Base-by-base conservation (phyloP, 2,797 vertebrate genomes). In the Acomys russatus region DNA sequence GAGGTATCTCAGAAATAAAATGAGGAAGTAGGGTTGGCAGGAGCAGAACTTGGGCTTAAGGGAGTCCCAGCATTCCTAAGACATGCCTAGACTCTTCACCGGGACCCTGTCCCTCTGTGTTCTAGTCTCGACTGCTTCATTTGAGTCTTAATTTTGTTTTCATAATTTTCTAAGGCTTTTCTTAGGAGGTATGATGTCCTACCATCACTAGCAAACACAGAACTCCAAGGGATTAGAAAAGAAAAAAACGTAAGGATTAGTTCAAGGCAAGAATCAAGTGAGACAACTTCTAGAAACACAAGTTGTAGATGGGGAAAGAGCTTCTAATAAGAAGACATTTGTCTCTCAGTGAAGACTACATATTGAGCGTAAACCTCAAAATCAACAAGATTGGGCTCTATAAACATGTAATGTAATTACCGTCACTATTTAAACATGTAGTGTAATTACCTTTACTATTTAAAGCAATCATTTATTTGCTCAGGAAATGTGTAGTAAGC, bases 331-430 rank as follows among this genome's bases (percentile, higher is more conserved):
- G 91, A 92, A 82, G 0, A 74, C 56, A 73, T 35, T 56, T 93
- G 44, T 68, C 94, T 88, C 73, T 91, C 64, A 76, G 64, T 79
- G 64, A 96, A 90, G 94, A 90, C 6, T 88, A n/a, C 30, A 54
- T 54, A 92, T 88, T 80, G 94, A 85, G 77, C 92, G 68, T 94
- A 35, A 92, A 91, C 22, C 77, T 91, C 64, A 90, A 91, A 84
- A 63, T 90, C 79, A 91, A 49, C 78, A 78, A 94, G 51, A 89
- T 15, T 96, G 86, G 88, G 56, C 33, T 83, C 44, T 51, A 59
- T 56, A 68, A 51, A 25, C 23, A 78, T 78, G 84, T 80, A 35
- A 15, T 85, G 14, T 68, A 79, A 76, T 89, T 28, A 91, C 38
- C 10, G 20, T 7, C 23, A 64, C 44, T 44, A 44, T 44, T 44